Evolutionary conservation across 2,888 invertebrate species (phyloP).

Genomic region (Cantharis rufa): DNA sequence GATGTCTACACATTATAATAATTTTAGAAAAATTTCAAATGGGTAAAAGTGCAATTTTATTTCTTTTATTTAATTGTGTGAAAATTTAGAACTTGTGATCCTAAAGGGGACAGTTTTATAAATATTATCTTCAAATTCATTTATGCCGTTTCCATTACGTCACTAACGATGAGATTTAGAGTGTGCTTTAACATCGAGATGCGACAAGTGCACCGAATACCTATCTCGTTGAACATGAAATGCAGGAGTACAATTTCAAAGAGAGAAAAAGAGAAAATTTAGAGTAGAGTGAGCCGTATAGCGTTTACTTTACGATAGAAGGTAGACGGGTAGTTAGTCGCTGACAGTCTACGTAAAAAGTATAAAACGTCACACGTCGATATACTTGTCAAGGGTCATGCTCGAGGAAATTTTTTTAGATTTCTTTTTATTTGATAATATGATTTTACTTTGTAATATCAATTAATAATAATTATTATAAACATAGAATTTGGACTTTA

Average conservation of each 20-base stretch:
- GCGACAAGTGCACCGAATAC: slow-evolving; percentile 8
- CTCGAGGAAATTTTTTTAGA: not conserved
- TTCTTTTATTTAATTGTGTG: not conserved
- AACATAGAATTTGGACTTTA: no score
- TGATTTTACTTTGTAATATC: no score
- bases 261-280: not conserved
- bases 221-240: slow-evolving; percentile 5
- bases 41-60: slow-evolving; percentile 9
- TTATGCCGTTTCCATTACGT: not conserved
- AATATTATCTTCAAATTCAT: not conserved
- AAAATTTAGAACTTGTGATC: not conserved
- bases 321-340: not conserved
- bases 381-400: not conserved
- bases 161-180: not conserved
- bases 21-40: slow-evolving; percentile 10
- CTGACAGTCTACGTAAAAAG: not conserved
- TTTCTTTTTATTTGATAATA: no score
- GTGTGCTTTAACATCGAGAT: not conserved
- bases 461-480: no score
- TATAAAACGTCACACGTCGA: not conserved
- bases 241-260: slow-evolving; percentile 1
- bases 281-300: not conserved
- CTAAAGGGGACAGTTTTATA: not conserved
- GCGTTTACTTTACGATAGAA: not conserved
- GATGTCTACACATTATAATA: not conserved